Evolutionary conservation across 2,797 vertebrate species (phyloP), one percentile per base, ranked within the genome.

Genomic region (Pseudochaenichthys georgianus): DNA sequence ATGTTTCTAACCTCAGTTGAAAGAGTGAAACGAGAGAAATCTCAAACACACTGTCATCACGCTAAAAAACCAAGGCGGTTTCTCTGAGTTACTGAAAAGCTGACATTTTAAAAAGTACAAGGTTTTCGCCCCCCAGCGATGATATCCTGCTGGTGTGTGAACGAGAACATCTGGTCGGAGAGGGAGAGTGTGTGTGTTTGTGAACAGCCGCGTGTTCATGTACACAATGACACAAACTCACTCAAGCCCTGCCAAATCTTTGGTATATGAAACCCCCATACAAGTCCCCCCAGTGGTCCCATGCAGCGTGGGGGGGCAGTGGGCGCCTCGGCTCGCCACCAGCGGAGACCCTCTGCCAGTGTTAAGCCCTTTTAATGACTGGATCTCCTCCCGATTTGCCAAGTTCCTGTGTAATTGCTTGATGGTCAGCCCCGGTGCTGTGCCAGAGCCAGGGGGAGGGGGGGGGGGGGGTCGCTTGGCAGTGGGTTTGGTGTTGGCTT

Each of bases 361-460:
- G 87, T 90, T 89, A 92, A 91, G 87, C 86, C 88, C 88, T 87
- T 93, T 92, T 92, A 91, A 92, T 91, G 88, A 83, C 86, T 90
- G 90, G 88, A 89, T 91, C 88, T 90, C 77, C 83, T 84, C 62
- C 85, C 63, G 65, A 82, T 7, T 84, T 93, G 93, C 90, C 93
- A 94, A 93, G 92, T 92, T 92, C 84, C 80, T 76, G 78, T 93
- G 93, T 94, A 93, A 94, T 94, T 90, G 71, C 89, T 93, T 90
- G 92, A 93, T 90, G 93, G 91, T 90, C 91, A 90, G 86, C 83
- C 87, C 28, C 75, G 31, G 62, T 69, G 64, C 87, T n/a, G 73
- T 89, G 90, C 91, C 93, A 94, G 87, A 82, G 73, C 67, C 4
- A n/a, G 68, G 58, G 72, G 53, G 67, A n/a, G n/a, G n/a, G 62